phyloP scores from a whole-genome alignment of 2,113 vertebrate species.

The Trogon surrucura region DNA sequence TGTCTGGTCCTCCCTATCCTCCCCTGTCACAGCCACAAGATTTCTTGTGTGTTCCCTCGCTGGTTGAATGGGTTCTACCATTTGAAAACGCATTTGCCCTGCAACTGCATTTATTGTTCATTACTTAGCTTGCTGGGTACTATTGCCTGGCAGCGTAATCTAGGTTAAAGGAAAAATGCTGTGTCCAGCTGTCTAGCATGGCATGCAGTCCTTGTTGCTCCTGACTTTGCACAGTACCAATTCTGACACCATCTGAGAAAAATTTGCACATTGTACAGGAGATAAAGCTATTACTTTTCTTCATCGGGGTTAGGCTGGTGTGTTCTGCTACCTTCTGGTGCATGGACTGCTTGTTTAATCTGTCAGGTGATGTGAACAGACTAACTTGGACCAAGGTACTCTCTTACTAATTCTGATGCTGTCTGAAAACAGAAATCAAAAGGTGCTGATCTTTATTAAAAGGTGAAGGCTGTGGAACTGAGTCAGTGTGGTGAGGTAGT shows the following conservation, averaged over 20 bases:
- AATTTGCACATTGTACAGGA: background rate
- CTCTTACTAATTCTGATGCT: background rate
- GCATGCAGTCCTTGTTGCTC: background rate
- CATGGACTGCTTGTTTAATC: background rate
- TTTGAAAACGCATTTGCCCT: background rate
- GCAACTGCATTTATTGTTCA: background rate
- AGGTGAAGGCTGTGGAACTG: background rate
- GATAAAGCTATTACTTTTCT: background rate
- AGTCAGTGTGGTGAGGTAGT: background rate
- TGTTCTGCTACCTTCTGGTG: background rate
- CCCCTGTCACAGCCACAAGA: background rate
- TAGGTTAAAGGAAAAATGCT: background rate
- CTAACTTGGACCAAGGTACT: background rate
- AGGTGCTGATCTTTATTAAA: background rate
- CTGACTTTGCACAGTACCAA: background rate
- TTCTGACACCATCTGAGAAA: background rate
- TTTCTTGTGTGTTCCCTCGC: background rate
- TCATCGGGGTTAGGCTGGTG: background rate
- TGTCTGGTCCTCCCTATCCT: background rate
- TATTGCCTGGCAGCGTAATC: background rate
- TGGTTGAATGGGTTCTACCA: constrained; percentile 21
- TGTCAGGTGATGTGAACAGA: background rate
- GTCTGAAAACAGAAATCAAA: constrained; percentile 1
- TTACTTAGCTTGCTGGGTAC: background rate
- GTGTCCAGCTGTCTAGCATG: background rate